Evolutionary conservation across 2,797 vertebrate genomes (phyloP).

Genomic region (Pipistrellus pipistrellus): DNA sequence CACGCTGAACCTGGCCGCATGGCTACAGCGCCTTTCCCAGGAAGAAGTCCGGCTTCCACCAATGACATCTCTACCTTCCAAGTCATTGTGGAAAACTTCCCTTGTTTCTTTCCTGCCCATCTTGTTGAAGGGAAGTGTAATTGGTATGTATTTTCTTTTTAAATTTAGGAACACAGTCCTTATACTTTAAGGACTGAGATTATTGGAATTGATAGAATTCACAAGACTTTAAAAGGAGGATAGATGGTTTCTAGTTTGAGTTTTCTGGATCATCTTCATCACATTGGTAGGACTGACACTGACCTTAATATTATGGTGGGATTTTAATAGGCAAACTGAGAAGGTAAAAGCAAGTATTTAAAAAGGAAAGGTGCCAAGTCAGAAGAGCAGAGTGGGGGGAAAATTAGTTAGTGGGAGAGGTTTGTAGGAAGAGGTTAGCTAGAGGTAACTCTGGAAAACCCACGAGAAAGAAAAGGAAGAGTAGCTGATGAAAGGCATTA

Average conservation of each 20-base stretch:
- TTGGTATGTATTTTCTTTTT: neutral
- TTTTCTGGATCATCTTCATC: neutral
- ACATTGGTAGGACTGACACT: neutral
- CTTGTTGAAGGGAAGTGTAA: neutral
- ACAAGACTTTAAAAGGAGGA: neutral
- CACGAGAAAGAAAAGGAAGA: neutral
- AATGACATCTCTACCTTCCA: neutral
- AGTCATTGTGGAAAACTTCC: neutral
- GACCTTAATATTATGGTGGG: neutral
- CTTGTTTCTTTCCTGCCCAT: neutral
- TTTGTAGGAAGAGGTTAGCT: neutral
- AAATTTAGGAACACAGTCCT: neutral
- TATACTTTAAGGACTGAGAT: neutral
- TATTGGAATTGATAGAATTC: slow-evolving; percentile 16
- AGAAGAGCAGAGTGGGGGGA: neutral
- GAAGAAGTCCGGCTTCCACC: neutral
- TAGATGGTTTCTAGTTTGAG: neutral
- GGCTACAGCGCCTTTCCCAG: neutral
- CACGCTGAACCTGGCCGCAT: too few species aligned
- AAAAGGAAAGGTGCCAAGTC: neutral
- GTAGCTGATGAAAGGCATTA: too few species aligned
- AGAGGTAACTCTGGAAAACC: neutral
- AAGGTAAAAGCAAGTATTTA: neutral
- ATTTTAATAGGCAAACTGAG: slow-evolving; percentile 7
- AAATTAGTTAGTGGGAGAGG: neutral